A percentile compares a stretch with the other conserved stretches of the same genome.
Evolutionary conservation across 2,888 invertebrate species (phyloP).

Genomic region (Noctua janthina): DNA sequence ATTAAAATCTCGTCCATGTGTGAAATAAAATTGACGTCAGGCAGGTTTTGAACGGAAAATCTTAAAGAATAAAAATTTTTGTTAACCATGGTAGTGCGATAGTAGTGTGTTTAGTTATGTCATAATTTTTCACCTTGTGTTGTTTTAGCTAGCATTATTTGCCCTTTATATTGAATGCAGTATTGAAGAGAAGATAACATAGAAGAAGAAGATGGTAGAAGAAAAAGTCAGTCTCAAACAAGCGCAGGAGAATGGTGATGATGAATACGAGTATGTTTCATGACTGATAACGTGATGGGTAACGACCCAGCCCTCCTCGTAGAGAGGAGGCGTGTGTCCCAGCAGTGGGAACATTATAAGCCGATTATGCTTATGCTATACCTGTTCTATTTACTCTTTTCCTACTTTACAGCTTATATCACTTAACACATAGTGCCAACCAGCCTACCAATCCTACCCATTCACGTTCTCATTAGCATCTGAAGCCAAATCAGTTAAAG

Average conservation of each 20-base stretch:
- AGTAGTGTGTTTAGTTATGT: too few species aligned
- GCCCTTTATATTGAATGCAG: neutral
- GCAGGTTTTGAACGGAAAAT: neutral
- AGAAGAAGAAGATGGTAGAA: neutral
- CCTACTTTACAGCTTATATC: neutral
- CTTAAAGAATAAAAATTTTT: neutral
- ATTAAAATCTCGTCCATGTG: neutral
- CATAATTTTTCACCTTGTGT: too few species aligned
- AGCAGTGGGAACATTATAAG: neutral
- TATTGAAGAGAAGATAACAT: neutral
- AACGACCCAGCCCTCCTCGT: neutral
- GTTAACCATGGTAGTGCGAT: too few species aligned
- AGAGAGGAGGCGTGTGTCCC: neutral
- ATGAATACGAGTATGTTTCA: neutral
- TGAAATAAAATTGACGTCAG: neutral
- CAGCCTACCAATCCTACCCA: neutral
- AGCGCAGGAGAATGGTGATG: neutral
- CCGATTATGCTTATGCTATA: neutral
- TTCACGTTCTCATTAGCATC: constrained; percentile 33
- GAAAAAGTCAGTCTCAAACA: neutral
- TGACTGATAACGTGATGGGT: neutral
- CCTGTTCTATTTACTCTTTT: neutral
- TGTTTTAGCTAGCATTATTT: neutral
- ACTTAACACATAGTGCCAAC: neutral
- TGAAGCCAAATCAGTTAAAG: constrained; percentile 41